phyloP scores from a whole-genome alignment of 2,888 invertebrate genomes.

The Rotaria magnacalcarata region DNA sequence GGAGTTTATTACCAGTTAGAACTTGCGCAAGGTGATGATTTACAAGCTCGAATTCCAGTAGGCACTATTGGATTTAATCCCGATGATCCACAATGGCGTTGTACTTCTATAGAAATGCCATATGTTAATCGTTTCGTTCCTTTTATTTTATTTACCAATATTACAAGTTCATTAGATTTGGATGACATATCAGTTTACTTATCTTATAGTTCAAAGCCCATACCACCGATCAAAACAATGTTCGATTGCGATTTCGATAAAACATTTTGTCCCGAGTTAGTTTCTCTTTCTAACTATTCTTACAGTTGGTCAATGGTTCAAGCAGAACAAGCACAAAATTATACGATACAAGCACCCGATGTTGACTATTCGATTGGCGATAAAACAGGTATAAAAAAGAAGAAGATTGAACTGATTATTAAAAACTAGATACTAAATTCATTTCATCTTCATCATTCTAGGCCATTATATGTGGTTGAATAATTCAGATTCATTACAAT shows the following conservation, averaged over 20 bases:
- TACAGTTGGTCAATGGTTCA: background rate
- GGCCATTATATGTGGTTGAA: background rate
- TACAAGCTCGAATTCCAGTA: background rate
- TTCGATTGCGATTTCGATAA: conserved; percentile 1
- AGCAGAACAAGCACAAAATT: background rate
- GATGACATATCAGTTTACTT: background rate
- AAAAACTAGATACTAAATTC: no score
- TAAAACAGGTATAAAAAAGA: background rate
- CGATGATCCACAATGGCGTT: no score
- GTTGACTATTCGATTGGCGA: background rate
- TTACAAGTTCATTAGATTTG: background rate
- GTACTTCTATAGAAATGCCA: no score
- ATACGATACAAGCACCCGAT: background rate
- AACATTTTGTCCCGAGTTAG: background rate
- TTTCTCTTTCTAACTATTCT: background rate
- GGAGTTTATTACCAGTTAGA: background rate
- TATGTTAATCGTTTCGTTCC: no score
- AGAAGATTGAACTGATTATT: background rate
- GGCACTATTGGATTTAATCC: background rate
- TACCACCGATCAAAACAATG: background rate
- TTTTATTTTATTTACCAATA: no score
- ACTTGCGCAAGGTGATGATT: background rate
- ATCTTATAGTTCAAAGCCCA: background rate
- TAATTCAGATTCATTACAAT: background rate
- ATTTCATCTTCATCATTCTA: background rate